A percentile compares a stretch with the other conserved stretches of the same genome.
Conservation (phyloP, 2,888 invertebrate species). For the Drosophila anomalata region DNA sequence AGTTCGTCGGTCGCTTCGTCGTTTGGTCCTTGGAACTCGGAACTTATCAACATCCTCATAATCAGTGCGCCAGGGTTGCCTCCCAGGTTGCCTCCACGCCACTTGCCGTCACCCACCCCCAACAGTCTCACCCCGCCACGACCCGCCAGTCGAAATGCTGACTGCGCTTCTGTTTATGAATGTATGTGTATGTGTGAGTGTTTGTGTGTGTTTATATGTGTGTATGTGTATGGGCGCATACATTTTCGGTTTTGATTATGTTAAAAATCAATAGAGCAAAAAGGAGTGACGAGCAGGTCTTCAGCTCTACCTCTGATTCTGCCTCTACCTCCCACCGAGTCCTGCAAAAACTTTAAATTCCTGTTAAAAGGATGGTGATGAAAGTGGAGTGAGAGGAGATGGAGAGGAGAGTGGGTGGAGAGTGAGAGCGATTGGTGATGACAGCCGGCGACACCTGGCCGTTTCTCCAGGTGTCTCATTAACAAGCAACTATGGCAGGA, state of each 20-base stretch:
- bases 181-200: constrained; percentile 27
- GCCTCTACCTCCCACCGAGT: constrained; percentile 6
- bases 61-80: constrained; percentile 71
- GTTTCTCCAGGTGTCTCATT: constrained; percentile 59
- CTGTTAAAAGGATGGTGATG: constrained; percentile 1
- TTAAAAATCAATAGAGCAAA: constrained; percentile 83
- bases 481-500: constrained; percentile 52
- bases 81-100: constrained; percentile 33
- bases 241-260: constrained; percentile 80
- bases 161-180: constrained; percentile 50
- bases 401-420: background rate
- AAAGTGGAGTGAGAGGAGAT: background rate
- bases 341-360: constrained; percentile 32
- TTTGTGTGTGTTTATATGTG: constrained; percentile 11
- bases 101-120: constrained; percentile 18
- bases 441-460: constrained; percentile 40
- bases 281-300: constrained; percentile 68
- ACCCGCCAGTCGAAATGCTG: constrained; percentile 25
- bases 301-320: background rate
- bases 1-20: constrained; percentile 44
- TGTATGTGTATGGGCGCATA: constrained; percentile 56
- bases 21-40: constrained; percentile 49
- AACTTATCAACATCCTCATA: constrained; percentile 80
- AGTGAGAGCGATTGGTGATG: constrained; percentile 7
- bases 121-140: constrained; percentile 44